Evolutionary conservation across 1,140 invertebrate genomes (phyloP), one percentile per base, ranked within the genome.

Genomic region (Drosophila eugracilis): DNA sequence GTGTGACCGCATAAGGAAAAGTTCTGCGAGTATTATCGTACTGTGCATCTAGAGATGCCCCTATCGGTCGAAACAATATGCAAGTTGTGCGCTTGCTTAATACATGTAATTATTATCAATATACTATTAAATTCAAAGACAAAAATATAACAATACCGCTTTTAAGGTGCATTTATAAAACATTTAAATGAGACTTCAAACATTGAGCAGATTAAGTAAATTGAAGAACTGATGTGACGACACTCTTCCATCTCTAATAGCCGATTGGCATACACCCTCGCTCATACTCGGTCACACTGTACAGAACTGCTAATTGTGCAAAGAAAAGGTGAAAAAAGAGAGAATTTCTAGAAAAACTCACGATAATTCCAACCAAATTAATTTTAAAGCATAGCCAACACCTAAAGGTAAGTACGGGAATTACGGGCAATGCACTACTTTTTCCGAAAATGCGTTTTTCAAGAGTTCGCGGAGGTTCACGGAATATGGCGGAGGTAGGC

Each of bases 321-420:
- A 78, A 78, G 58, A 71, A 83, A 84, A 85, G 65, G 71, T 73
- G 77, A 83, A 85, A 85, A 66, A 85, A 63, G 59, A 69, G 80
- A 85, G 79, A 84, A 85, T 79, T 47, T 63, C 41, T 67, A 30
- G 72, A 17, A 57, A 65, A 71, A 65, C 53, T 60, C 28, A 24
- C 58, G 19, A 32, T 17, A 69, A 57, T 70, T 47, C 22, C 39
- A 47, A 28, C 17, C 32, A 32, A 66, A 66, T 52, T 85, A 75
- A 80, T 66, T 79, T 83, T 74, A 83, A 79, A 45, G 54, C 65
- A 59, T 47, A 67, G 34, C 32, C 26, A 45, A 67, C 22, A 58
- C 28, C 34, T 39, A 34, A 54, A 75, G 80, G 79, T 84, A 54
- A 76, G 72, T 57, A 14, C 2, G 19, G 5, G 6, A 10, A 5